These are phyloP conservation scores for Tetragnatha montana DNA, from an alignment of 2,888 invertebrate genomes.

Conservation along the genomic window DNA sequence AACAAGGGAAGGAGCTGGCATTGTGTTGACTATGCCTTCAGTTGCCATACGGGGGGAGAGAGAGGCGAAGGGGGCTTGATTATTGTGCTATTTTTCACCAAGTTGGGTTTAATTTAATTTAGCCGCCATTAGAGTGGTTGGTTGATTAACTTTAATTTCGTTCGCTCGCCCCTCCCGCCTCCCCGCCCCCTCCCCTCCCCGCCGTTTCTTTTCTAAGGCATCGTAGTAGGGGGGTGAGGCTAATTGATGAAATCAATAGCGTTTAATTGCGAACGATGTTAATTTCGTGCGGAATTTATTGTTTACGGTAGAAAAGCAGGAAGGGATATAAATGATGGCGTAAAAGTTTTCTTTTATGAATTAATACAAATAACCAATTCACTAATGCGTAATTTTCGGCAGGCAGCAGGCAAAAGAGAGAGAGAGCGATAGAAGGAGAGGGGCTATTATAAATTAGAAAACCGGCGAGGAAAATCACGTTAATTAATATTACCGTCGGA, in stretches of 20 bases:
- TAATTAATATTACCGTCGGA: slow-evolving; percentile 72
- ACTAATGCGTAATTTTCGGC: slow-evolving; percentile 71
- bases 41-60: slow-evolving; percentile 22
- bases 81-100: slow-evolving; percentile 71
- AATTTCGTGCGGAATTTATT: slow-evolving; percentile 71
- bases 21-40: slow-evolving; percentile 70
- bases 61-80: slow-evolving; percentile 58
- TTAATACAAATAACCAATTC: slow-evolving; percentile 72
- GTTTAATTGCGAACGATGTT: slow-evolving; percentile 71
- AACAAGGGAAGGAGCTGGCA: slow-evolving; percentile 52
- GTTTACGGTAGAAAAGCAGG: slow-evolving; percentile 67
- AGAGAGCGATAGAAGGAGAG: slow-evolving; percentile 52
- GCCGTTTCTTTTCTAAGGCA: slow-evolving; percentile 63
- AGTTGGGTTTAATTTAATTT: slow-evolving; percentile 71
- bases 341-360: slow-evolving; percentile 71
- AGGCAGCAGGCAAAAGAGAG: slow-evolving; percentile 43
- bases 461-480: slow-evolving; percentile 71
- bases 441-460: slow-evolving; percentile 72
- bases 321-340: slow-evolving; percentile 71
- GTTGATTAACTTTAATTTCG: slow-evolving; percentile 71
- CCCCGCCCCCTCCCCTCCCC: neutral
- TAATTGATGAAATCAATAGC: slow-evolving; percentile 72
- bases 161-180: slow-evolving; percentile 46
- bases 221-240: slow-evolving; percentile 67
- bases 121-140: slow-evolving; percentile 71